phyloP scores from a whole-genome alignment of 2,797 vertebrate genomes.

The Todus mexicanus region DNA sequence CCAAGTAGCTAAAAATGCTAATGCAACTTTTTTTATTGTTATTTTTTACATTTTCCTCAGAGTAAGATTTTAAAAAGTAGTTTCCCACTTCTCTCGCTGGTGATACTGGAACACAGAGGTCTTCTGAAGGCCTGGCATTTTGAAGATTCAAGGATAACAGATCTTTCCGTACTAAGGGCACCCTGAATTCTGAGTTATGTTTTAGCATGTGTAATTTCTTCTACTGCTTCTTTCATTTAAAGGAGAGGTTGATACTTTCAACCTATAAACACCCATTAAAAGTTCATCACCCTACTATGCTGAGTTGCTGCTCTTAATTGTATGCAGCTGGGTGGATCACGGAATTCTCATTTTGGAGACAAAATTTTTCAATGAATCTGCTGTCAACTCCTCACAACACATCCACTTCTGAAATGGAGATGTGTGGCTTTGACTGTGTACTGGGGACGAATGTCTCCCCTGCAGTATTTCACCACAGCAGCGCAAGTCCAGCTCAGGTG shows the following conservation, averaged over 20 bases:
- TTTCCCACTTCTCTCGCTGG: background rate
- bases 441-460: background rate
- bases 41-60: background rate
- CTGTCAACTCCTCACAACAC: conserved; percentile 46
- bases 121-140: conserved; percentile 5
- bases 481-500: background rate
- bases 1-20: conserved; percentile 54
- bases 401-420: conserved; percentile 5
- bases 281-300: conserved; percentile 70
- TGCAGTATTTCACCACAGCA: background rate
- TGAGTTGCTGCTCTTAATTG: conserved; percentile 71
- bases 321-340: conserved; percentile 69
- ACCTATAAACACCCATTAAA: conserved; percentile 76
- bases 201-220: conserved; percentile 68
- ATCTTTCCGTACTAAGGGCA: conserved; percentile 55
- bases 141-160: conserved; percentile 54
- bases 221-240: conserved; percentile 68
- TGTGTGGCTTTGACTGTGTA: background rate
- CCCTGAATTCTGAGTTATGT: conserved; percentile 64
- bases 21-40: conserved; percentile 2
- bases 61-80: conserved; percentile 33
- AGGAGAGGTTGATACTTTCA: conserved; percentile 64
- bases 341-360: conserved; percentile 69
- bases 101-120: background rate
- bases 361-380: conserved; percentile 54